Conservation (phyloP, 2,888 invertebrate species). For the Drosophila subsilvestris region DNA sequence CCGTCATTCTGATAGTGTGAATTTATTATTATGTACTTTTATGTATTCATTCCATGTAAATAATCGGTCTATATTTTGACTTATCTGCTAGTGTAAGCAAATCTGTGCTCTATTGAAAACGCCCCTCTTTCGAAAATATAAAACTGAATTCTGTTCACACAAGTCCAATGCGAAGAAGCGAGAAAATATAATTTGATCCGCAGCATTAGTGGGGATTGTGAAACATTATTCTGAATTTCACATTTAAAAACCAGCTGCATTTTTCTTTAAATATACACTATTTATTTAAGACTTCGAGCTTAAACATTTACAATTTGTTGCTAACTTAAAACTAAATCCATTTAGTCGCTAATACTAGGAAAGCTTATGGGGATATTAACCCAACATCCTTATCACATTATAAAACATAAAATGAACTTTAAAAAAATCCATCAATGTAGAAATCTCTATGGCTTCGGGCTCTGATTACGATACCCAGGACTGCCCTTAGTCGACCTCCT, state of each 20-base stretch:
- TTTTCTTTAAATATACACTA: slow-evolving; percentile 14
- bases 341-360: not conserved
- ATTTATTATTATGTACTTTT: not conserved
- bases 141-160: too few relatives aligned
- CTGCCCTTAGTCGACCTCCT: slow-evolving; percentile 75
- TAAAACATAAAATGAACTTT: slow-evolving; percentile 4
- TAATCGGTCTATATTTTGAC: not conserved
- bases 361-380: not conserved
- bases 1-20: not conserved
- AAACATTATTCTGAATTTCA: too few relatives aligned
- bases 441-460: not conserved
- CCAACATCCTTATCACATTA: slow-evolving; percentile 27
- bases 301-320: slow-evolving; percentile 10
- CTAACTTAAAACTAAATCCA: slow-evolving; percentile 20
- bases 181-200: not conserved
- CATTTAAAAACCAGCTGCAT: not conserved
- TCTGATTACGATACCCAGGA: slow-evolving; percentile 53
- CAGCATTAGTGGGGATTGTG: not conserved
- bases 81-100: too few relatives aligned
- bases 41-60: not conserved
- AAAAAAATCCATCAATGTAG: slow-evolving; percentile 3
- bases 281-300: slow-evolving; percentile 24
- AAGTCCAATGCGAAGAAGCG: too few relatives aligned
- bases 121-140: too few relatives aligned
- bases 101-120: too few relatives aligned